A percentile compares a stretch with the other conserved stretches of the same genome.
These are phyloP conservation scores for Synanthedon myopaeformis DNA, from an alignment of 2,888 invertebrate genomes.

Conservation along the genomic window DNA sequence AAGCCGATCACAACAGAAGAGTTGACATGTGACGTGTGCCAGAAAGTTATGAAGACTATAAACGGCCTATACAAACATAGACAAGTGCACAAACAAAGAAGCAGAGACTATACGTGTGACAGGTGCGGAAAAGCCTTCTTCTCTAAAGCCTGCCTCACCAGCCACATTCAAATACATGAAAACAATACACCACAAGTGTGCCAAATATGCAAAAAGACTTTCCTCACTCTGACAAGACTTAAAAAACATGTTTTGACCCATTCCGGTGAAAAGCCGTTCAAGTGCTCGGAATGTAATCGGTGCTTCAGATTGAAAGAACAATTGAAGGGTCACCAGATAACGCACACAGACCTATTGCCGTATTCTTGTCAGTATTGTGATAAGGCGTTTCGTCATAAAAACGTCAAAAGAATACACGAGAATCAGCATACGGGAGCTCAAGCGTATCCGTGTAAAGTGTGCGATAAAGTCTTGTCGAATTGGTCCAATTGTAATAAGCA, in stretches of 20 bases:
- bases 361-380: slow-evolving; percentile 75
- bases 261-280: neutral
- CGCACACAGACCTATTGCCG: slow-evolving; percentile 76
- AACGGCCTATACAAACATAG: slow-evolving; percentile 37
- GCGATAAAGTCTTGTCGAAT: slow-evolving; percentile 72
- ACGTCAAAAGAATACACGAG: slow-evolving; percentile 43
- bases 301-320: slow-evolving; percentile 67
- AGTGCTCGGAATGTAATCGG: slow-evolving; percentile 4
- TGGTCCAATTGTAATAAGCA: slow-evolving; percentile 81
- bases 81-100: slow-evolving; percentile 48
- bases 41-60: slow-evolving; percentile 1
- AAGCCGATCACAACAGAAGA: slow-evolving; percentile 3
- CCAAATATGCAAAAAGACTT: slow-evolving; percentile 3
- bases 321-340: slow-evolving; percentile 72
- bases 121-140: slow-evolving; percentile 8
- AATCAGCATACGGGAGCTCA: slow-evolving; percentile 39
- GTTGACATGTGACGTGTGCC: slow-evolving; percentile 5
- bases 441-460: slow-evolving; percentile 74
- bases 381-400: slow-evolving; percentile 74
- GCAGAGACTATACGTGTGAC: slow-evolving; percentile 8
- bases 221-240: neutral
- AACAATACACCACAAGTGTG: slow-evolving; percentile 3
- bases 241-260: slow-evolving; percentile 2
- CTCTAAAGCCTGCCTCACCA: slow-evolving; percentile 1
- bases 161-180: slow-evolving; percentile 1